phyloP scores from a whole-genome alignment of 2,113 vertebrate species.

The Pseudorasbora parva region DNA sequence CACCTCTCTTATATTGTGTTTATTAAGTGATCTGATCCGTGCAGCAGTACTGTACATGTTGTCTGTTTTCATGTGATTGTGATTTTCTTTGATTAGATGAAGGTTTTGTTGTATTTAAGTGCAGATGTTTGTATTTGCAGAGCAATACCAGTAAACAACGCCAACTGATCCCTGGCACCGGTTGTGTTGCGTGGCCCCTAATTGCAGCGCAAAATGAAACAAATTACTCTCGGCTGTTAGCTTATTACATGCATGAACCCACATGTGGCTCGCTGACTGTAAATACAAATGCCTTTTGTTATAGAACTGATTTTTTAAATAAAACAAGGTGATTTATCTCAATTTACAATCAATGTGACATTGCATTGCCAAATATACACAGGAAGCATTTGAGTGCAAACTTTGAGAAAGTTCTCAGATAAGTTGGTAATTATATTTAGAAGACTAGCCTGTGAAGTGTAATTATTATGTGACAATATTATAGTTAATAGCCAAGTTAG shows the following conservation, averaged over 20 bases:
- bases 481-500: no score
- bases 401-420: neutral
- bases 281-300: neutral
- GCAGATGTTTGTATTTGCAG: conserved; percentile 25
- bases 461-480: no score
- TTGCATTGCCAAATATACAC: no score
- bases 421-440: neutral
- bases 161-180: conserved; percentile 19
- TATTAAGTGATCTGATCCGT: neutral
- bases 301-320: neutral
- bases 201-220: conserved; percentile 16
- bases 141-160: neutral
- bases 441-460: neutral
- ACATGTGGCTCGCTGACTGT: conserved; percentile 18
- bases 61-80: neutral
- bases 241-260: conserved; percentile 25
- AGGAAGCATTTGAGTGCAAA: neutral
- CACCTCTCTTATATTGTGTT: neutral
- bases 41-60: neutral
- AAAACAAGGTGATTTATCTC: no score
- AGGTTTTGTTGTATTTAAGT: conserved; percentile 19
- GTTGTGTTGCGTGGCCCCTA: conserved; percentile 32
- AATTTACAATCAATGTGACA: no score
- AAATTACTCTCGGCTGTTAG: conserved; percentile 33
- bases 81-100: conserved; percentile 28